Percentiles rank a stretch among this genome's conserved stretches.
Conservation (phyloP, 2,797 vertebrate species). For the Chloroceryle amazona region DNA sequence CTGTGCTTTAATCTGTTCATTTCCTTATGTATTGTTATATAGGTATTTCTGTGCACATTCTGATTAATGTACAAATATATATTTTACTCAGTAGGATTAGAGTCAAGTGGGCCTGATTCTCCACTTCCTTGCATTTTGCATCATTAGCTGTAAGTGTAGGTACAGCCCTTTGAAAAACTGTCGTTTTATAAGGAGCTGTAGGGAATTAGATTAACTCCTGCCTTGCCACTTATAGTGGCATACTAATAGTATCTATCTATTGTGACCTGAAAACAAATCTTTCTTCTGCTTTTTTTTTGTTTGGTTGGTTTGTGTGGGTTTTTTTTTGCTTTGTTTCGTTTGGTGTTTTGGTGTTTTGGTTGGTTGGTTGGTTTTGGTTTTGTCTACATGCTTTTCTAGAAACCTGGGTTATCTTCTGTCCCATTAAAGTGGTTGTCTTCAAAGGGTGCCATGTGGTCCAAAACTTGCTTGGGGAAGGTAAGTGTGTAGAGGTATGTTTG, state of each 20-base stretch:
- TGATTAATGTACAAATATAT: constrained; percentile 69
- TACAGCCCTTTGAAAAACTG: constrained; percentile 24
- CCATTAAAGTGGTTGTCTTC: neutral
- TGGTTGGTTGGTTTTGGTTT: too few species aligned
- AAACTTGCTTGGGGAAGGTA: neutral
- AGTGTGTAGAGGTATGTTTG: neutral
- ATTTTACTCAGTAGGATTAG: constrained; percentile 62
- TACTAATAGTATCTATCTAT: neutral
- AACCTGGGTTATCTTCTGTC: neutral
- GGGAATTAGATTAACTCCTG: constrained; percentile 54
- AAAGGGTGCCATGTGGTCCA: neutral
- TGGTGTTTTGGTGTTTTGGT: neutral
- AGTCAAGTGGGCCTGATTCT: constrained; percentile 62
- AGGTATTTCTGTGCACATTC: constrained; percentile 65
- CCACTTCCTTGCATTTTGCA: constrained; percentile 41
- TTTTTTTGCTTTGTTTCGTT: neutral
- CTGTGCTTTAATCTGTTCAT: constrained; percentile 60
- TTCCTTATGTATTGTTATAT: constrained; percentile 65
- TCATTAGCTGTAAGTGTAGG: neutral
- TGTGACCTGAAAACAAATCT: neutral
- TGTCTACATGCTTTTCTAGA: neutral
- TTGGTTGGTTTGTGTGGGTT: neutral
- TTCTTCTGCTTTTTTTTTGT: neutral
- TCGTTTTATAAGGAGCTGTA: constrained; percentile 37
- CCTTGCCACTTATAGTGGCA: neutral